These are phyloP conservation scores for Marasmarcha lunaedactyla DNA, from an alignment of 2,888 invertebrate genomes.

Conservation along the genomic window DNA sequence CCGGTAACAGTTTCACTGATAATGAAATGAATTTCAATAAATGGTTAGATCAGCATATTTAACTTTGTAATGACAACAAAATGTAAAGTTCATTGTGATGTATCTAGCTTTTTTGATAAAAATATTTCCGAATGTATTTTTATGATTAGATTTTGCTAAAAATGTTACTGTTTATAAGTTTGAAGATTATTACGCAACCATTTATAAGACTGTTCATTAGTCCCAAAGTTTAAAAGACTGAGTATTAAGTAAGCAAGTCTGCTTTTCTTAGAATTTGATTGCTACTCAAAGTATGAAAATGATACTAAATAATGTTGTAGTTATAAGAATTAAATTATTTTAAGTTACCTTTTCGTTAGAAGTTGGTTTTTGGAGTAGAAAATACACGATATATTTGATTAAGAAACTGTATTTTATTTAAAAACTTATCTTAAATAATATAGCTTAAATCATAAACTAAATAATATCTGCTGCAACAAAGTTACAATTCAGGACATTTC, in stretches of 20 bases:
- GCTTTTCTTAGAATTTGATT: no score
- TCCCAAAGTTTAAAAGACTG: slow-evolving; percentile 5
- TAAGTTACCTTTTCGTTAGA: slow-evolving; percentile 6
- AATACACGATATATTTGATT: slow-evolving; percentile 6
- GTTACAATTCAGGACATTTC: slow-evolving; percentile 4
- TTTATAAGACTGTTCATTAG: slow-evolving; percentile 6
- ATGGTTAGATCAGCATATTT: slow-evolving; percentile 16
- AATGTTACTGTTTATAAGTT: slow-evolving; percentile 6
- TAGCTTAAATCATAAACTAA: background rate
- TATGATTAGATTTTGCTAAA: slow-evolving; percentile 2
- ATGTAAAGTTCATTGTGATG: slow-evolving; percentile 4
- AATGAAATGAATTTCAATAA: slow-evolving; percentile 13
- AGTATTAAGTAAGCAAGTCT: slow-evolving; percentile 4
- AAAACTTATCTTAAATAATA: no score
- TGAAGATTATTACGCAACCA: slow-evolving; percentile 5
- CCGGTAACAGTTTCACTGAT: slow-evolving; percentile 13
- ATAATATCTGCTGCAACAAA: slow-evolving; percentile 6
- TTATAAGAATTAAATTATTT: slow-evolving; percentile 9
- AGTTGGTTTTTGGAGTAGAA: slow-evolving; percentile 5
- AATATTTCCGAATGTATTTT: slow-evolving; percentile 4
- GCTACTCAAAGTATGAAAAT: slow-evolving; percentile 9
- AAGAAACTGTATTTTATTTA: slow-evolving; percentile 2
- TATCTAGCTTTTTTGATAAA: slow-evolving; percentile 5
- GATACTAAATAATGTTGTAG: slow-evolving; percentile 8
- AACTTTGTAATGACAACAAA: slow-evolving; percentile 6